Evolutionary conservation across 2,113 vertebrate species (phyloP), one percentile per base, ranked within the genome.

Genomic region (Garra rufa): DNA sequence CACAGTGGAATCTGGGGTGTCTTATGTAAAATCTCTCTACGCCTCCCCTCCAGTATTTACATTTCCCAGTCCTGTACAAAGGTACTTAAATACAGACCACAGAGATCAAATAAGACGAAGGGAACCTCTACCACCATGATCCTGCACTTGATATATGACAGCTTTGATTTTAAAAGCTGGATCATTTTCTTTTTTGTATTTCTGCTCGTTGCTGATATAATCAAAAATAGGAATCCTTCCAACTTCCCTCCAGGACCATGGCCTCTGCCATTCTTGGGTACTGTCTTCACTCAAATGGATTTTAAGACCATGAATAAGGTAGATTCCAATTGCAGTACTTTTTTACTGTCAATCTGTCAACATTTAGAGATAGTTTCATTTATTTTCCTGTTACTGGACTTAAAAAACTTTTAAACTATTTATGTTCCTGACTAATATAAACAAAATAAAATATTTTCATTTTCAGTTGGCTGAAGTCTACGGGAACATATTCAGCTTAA

Each of bases 241-340:
- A 81, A 90, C 63, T 96, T 90, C n/a, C 96, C 96, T 0, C 96
- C 96, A 0, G 92, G 94, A 6, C 96, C 96, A 0, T 75, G 71
- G 75, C 0, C 85, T 38, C 0, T 96, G 17, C 95, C 96, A 6
- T 85, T 96, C 7, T 0, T 96, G 2, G 94, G 95, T 24, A 94
- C 95, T 75, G 0, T 96, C 0, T 83, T 94, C 6, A 73, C 88
- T 0, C 0, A 92, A 1, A 5, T 90, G 13, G 15, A 81, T 9
- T 86, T 13, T 5, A 71, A 91, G 59, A 76, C 89, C 0, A 0
- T 94, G 41, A 6, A 89, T 9, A 92, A 76, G 94, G 96, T 97
- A 24, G 28, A 82, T 8, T 6, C 15, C 6, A 5, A 75, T 34
- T 61, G 17, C 13, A 11, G 15, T 34, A 5, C 11, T 13, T 57